These are phyloP conservation scores for Pseudobourletiella spinata DNA, from an alignment of 1,140 invertebrate genomes.

Conservation along the genomic window DNA sequence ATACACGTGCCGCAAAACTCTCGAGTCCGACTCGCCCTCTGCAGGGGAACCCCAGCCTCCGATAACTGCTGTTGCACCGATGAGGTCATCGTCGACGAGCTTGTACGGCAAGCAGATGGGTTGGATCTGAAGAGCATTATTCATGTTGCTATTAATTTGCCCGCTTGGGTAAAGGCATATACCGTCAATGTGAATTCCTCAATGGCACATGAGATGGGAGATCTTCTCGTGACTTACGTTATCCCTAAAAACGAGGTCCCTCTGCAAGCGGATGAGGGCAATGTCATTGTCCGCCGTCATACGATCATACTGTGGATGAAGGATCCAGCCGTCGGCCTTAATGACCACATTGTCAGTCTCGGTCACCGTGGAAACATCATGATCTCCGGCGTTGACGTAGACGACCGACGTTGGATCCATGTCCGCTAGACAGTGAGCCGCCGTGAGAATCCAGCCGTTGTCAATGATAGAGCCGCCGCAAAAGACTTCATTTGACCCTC, in stretches of 20 bases:
- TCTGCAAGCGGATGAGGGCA: not conserved
- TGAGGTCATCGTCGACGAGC: not conserved
- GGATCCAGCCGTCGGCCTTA: not conserved
- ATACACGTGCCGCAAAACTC: not conserved
- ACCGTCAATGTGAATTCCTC: no score
- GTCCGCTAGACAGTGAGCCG: constrained; percentile 44
- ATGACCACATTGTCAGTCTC: not conserved
- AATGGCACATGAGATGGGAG: no score
- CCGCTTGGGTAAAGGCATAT: no score
- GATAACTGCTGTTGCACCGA: not conserved
- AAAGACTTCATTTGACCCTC: no score
- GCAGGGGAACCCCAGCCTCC: not conserved
- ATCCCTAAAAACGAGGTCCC: not conserved
- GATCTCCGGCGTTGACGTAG: not conserved
- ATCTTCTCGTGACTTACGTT: no score
- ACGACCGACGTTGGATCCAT: not conserved
- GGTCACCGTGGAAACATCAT: not conserved
- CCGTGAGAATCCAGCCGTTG: constrained; percentile 47
- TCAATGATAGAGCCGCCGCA: constrained; percentile 49
- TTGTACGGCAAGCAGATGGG: not conserved
- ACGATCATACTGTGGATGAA: not conserved
- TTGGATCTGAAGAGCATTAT: no score
- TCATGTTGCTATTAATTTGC: no score
- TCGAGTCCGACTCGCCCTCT: no score
- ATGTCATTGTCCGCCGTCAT: not conserved